Conservation (phyloP, 1,140 invertebrate genomes). For the Brachionus koreanus region DNA sequence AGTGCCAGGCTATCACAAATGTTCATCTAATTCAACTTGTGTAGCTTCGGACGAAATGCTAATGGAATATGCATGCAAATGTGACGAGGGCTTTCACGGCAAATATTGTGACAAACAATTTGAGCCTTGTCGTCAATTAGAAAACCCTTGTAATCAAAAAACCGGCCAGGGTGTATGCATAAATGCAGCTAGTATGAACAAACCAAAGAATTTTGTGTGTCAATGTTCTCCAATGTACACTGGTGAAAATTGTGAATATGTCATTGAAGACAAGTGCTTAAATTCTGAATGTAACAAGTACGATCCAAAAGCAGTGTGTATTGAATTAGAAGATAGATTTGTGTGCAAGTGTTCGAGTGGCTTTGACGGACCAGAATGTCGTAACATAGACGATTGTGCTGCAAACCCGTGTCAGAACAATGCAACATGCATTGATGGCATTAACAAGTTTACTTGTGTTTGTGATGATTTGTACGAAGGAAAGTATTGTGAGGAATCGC, state of each 20-base stretch:
- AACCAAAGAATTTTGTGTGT: background rate
- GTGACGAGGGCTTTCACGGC: slow-evolving; percentile 57
- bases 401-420: slow-evolving; percentile 23
- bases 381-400: slow-evolving; percentile 31
- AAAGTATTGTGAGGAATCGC: slow-evolving; percentile 23
- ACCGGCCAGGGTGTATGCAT: slow-evolving; percentile 23
- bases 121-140: slow-evolving; percentile 3
- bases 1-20: background rate
- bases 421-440: slow-evolving; percentile 40
- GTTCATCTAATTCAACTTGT: slow-evolving; percentile 11
- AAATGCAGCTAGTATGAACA: background rate
- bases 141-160: slow-evolving; percentile 25
- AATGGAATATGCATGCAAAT: slow-evolving; percentile 36
- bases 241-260: slow-evolving; percentile 32
- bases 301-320: slow-evolving; percentile 37
- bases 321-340: slow-evolving; percentile 26
- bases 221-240: slow-evolving; percentile 34
- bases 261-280: slow-evolving; percentile 1
- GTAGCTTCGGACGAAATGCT: slow-evolving; percentile 49
- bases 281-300: slow-evolving; percentile 21
- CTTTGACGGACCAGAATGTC: slow-evolving; percentile 1
- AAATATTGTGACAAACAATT: slow-evolving; percentile 69
- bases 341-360: slow-evolving; percentile 37
- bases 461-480: slow-evolving; percentile 9
- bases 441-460: slow-evolving; percentile 48